These are phyloP conservation scores for Dendrolimus houi DNA, from an alignment of 2,888 invertebrate genomes.

Conservation along the genomic window DNA sequence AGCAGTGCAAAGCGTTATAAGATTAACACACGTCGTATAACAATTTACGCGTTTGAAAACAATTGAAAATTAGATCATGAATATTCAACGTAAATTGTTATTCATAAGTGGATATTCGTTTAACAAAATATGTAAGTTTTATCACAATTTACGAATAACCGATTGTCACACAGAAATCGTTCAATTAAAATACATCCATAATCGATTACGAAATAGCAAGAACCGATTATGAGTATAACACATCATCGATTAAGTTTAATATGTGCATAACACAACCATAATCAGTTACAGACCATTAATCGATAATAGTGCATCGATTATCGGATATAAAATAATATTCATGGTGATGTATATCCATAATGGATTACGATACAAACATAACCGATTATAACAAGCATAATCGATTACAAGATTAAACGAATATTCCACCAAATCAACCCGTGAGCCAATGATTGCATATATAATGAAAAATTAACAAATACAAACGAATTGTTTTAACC, in stretches of 20 bases:
- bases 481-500: constrained; percentile 55
- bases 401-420: not conserved
- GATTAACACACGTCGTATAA: constrained; percentile 7
- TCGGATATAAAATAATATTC: not conserved
- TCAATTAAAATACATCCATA: not conserved
- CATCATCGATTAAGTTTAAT: too few relatives aligned
- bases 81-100: constrained; percentile 8
- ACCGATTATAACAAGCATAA: not conserved
- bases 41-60: constrained; percentile 13
- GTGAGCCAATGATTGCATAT: not conserved
- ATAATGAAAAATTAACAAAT: constrained; percentile 15
- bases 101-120: constrained; percentile 10
- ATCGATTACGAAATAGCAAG: not conserved
- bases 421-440: not conserved
- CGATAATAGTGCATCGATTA: not conserved
- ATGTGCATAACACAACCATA: not conserved
- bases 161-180: too few relatives aligned
- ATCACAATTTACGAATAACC: too few relatives aligned
- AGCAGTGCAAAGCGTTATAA: constrained; percentile 40
- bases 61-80: not conserved
- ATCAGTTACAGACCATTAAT: not conserved
- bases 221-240: not conserved
- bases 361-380: not conserved
- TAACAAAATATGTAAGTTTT: not conserved
- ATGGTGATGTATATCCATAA: not conserved